Base-by-base conservation (phyloP, 2,113 vertebrate species). In the Tragulus kanchil region DNA sequence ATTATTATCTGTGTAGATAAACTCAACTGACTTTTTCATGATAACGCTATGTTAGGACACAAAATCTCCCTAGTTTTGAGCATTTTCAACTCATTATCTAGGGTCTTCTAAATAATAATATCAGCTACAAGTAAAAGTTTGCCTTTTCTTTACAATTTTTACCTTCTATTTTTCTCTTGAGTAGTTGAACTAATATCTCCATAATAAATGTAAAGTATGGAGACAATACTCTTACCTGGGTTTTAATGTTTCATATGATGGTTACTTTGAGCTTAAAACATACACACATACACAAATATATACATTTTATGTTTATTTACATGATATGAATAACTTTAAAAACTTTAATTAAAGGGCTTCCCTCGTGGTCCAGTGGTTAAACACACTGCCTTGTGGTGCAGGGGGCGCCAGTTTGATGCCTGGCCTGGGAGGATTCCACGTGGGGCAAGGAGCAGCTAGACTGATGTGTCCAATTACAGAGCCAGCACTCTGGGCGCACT, bases 1-100 rank as follows among this genome's bases (percentile, higher is more conserved):
- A 83, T 89, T 67, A 90, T 71, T 58, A 78, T 84, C 65, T 93
- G 13, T 31, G n/a, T 86, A 93, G 12, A 75, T 15, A 84, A 67
- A 89, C 56, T 82, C 45, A 94, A 11, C 8, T 79, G 31, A 92
- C 21, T 42, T 89, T 89, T 92, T 56, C 61, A 19, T 31, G 78
- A 23, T 36, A 89, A 62, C 21, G 62, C 71, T 85, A 28, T 85
- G 5, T 45, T 85, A 71, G 17, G 26, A 71, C 1, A 91, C 19
- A 13, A 73, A 90, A 85, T 90, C n/a, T 28, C 42, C 78, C 78
- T 79, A 61, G 10, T 78, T 78, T n/a, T 87, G 52, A 83, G 77
- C 36, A 83, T 28, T 75, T 90, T 65, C 19, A 86, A 23, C 42
- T 45, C 5, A 77, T 69, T 13, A 6, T 67, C 26, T 77, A 3